Conservation (phyloP, 2,113 vertebrate genomes). For the Fulica atra region DNA sequence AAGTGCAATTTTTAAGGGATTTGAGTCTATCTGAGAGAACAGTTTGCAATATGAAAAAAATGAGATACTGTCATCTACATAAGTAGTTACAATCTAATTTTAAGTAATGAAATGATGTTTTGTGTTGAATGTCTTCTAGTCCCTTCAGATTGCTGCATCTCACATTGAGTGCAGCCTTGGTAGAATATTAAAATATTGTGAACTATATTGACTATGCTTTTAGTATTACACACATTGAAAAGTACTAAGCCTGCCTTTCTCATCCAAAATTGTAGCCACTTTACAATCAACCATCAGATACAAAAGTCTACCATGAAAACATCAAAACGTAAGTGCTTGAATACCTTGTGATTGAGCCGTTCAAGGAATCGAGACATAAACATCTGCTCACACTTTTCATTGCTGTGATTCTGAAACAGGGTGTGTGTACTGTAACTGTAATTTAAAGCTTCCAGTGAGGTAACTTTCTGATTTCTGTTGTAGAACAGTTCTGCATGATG, state of each 20-base stretch:
- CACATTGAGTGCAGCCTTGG: neutral
- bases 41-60: neutral
- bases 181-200: neutral
- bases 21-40: neutral
- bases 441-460: neutral
- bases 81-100: neutral
- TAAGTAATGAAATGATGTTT: neutral
- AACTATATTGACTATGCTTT: neutral
- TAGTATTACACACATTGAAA: neutral
- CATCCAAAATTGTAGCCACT: constrained; percentile 82
- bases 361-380: neutral
- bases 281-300: constrained; percentile 98
- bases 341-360: neutral
- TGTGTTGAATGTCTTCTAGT: neutral
- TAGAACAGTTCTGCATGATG: neutral
- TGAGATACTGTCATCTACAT: neutral
- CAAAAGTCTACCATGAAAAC: constrained; percentile 99
- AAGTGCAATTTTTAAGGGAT: neutral
- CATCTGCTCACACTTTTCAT: neutral
- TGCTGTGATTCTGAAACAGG: neutral
- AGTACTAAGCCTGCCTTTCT: constrained; percentile 14
- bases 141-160: neutral
- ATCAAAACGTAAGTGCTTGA: constrained; percentile 95
- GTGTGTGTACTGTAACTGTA: neutral
- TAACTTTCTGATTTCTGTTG: neutral